Evolutionary conservation across 2,797 vertebrate genomes (phyloP).

Genomic region (Psittacula derbiana): DNA sequence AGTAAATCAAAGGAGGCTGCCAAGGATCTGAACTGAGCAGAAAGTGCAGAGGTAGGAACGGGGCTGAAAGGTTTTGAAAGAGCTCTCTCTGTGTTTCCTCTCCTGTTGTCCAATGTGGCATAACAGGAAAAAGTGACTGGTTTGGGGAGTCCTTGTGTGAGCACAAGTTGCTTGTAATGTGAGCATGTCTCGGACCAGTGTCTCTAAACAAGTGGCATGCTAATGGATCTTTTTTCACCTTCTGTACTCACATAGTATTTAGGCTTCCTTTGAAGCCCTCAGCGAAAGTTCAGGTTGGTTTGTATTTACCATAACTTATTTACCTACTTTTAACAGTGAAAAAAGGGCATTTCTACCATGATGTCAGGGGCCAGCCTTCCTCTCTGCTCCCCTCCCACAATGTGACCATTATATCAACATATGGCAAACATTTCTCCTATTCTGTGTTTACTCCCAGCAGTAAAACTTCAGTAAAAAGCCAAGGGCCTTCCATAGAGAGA

Average conservation of each 20-base stretch:
- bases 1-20: neutral
- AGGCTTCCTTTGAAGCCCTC: slow-evolving; percentile 52
- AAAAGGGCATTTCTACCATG: slow-evolving; percentile 52
- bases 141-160: neutral
- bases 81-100: neutral
- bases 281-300: slow-evolving; percentile 60
- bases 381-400: slow-evolving; percentile 55
- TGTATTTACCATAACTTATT: slow-evolving; percentile 63
- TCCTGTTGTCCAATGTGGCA: neutral
- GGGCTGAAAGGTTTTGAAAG: neutral
- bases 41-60: neutral
- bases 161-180: neutral
- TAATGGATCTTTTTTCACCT: slow-evolving; percentile 25
- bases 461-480: slow-evolving; percentile 67
- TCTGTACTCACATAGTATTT: slow-evolving; percentile 16
- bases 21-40: neutral
- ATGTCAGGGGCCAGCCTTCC: slow-evolving; percentile 55
- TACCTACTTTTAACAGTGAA: slow-evolving; percentile 40
- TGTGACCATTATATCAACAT: slow-evolving; percentile 70
- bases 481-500: slow-evolving; percentile 36
- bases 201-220: slow-evolving; percentile 6
- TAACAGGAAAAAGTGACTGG: neutral
- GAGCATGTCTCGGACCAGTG: neutral
- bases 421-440: slow-evolving; percentile 64
- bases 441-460: slow-evolving; percentile 64